A percentile compares a stretch with the other conserved stretches of the same genome.
Conservation (phyloP, 2,113 vertebrate species). For the Tenebrosternarchus preto region DNA sequence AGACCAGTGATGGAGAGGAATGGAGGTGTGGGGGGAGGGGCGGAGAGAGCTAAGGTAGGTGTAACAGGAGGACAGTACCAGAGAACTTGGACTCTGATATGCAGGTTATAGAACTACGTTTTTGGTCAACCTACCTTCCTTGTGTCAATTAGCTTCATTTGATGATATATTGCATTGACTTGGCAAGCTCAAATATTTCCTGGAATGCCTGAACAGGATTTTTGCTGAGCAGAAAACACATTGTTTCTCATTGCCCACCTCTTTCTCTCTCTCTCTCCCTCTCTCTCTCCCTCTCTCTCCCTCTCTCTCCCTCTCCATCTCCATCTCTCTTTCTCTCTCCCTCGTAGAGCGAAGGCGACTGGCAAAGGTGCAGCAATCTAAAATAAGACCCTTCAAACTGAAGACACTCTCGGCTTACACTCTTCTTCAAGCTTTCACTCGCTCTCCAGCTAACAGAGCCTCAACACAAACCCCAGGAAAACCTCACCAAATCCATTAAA, state of each 20-base stretch:
- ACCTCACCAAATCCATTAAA: not conserved
- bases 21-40: too few species aligned
- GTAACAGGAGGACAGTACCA: not conserved
- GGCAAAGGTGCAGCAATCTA: slow-evolving; percentile 34
- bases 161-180: not conserved
- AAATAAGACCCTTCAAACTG: slow-evolving; percentile 34
- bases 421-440: not conserved
- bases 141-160: not conserved
- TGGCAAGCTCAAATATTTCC: slow-evolving; percentile 9
- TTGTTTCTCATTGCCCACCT: not conserved
- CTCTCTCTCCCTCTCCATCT: not conserved
- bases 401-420: slow-evolving; percentile 8
- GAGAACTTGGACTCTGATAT: not conserved
- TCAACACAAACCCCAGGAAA: slow-evolving; percentile 10
- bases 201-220: not conserved
- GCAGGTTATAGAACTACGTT: too few species aligned
- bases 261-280: too few species aligned
- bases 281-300: too few species aligned
- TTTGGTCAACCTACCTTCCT: not conserved
- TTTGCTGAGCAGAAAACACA: not conserved
- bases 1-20: not conserved
- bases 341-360: not conserved
- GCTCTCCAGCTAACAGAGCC: not conserved
- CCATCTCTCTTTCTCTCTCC: not conserved
- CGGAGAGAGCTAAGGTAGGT: not conserved